Percentiles rank a stretch among this genome's conserved stretches.
These are phyloP conservation scores for Gallinago solitaria DNA, from an alignment of 2,797 vertebrate species.

Conservation along the genomic window DNA sequence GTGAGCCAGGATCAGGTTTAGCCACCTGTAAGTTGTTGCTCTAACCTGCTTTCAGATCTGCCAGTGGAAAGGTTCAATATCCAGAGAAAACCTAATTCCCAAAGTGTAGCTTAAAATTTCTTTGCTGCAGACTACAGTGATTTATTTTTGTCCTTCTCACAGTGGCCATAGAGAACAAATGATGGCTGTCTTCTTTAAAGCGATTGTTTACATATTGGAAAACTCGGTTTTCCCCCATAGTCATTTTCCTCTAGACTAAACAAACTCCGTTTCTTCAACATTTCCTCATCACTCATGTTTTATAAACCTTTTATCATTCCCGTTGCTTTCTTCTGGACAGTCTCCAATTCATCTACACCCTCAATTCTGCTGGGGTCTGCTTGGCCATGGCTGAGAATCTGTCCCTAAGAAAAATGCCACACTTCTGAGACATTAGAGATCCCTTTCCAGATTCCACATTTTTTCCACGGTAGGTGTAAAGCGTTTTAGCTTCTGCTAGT, in stretches of 20 bases:
- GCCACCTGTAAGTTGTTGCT: not conserved
- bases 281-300: constrained; percentile 55
- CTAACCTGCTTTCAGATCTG: not conserved
- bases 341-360: constrained; percentile 34
- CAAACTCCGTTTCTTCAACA: constrained; percentile 56
- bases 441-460: not conserved
- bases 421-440: not conserved
- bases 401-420: not conserved
- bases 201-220: constrained; percentile 39
- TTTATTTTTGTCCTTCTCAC: constrained; percentile 21
- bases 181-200: not conserved
- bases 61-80: not conserved
- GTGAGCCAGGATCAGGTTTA: not conserved
- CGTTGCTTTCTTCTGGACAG: constrained; percentile 29
- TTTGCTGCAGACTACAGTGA: not conserved
- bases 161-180: constrained; percentile 2
- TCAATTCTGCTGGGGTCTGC: not conserved
- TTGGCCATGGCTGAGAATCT: not conserved
- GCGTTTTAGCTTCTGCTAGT: not conserved
- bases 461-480: not conserved
- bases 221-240: not conserved
- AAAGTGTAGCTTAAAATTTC: not conserved
- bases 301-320: constrained; percentile 53
- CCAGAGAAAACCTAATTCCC: not conserved
- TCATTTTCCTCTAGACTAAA: constrained; percentile 62